phyloP scores from a whole-genome alignment of 2,113 vertebrate genomes.

The Myiozetetes cayanensis region DNA sequence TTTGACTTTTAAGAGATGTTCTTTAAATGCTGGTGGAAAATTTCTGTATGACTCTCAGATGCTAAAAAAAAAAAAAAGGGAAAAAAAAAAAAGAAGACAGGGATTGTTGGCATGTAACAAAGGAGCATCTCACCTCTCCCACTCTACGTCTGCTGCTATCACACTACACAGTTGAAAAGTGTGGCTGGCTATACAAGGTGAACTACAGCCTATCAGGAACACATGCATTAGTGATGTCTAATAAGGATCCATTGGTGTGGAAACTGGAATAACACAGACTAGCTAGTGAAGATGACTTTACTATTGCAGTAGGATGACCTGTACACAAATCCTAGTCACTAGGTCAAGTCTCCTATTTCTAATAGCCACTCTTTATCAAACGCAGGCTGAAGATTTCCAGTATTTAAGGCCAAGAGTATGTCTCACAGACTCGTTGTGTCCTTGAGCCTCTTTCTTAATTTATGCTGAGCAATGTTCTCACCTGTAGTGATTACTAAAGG shows the following conservation, averaged over 20 bases:
- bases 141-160: background rate
- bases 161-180: background rate
- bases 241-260: background rate
- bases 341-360: background rate
- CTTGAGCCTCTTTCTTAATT: constrained; percentile 29
- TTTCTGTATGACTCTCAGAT: background rate
- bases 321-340: background rate
- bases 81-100: too few relatives aligned
- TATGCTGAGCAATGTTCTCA: constrained; percentile 36
- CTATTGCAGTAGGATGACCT: background rate
- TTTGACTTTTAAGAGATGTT: background rate
- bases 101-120: background rate
- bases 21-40: constrained; percentile 16
- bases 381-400: background rate
- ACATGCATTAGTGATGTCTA: background rate
- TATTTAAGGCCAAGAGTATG: background rate
- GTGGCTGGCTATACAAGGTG: background rate
- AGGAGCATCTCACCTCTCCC: background rate
- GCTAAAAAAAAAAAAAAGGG: background rate
- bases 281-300: background rate
- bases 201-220: background rate
- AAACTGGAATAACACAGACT: background rate
- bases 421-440: background rate
- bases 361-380: background rate
- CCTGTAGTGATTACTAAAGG: constrained; percentile 36